These are phyloP conservation scores for Larimichthys polyactis DNA, from an alignment of 2,113 vertebrate species.

Conservation along the genomic window DNA sequence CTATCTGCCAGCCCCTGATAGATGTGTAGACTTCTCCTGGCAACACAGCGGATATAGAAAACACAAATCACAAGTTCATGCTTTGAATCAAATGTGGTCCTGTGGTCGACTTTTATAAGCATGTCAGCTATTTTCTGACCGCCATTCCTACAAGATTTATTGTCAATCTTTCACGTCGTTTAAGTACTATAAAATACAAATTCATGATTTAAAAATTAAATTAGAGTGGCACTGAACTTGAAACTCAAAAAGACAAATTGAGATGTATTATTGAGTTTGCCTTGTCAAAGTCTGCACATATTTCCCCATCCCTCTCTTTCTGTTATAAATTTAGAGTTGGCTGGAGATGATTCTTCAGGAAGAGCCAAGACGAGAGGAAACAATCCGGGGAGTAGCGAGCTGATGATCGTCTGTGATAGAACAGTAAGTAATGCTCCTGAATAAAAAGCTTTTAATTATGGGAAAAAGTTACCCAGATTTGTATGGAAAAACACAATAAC, in stretches of 20 bases:
- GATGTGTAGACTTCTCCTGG: conserved; percentile 49
- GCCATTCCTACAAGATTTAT: background rate
- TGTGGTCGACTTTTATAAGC: conserved; percentile 3
- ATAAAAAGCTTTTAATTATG: background rate
- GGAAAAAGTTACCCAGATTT: background rate
- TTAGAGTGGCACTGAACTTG: background rate
- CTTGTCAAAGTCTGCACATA: background rate
- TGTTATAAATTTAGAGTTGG: conserved; percentile 24
- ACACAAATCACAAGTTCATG: conserved; percentile 37
- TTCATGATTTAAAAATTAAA: background rate
- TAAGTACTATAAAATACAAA: background rate
- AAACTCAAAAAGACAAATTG: background rate
- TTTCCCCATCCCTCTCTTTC: background rate
- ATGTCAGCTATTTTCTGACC: conserved; percentile 15
- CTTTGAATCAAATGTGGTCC: conserved; percentile 16
- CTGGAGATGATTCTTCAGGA: conserved; percentile 7
- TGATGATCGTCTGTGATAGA: conserved; percentile 40
- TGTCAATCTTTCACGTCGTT: background rate
- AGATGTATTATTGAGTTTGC: background rate
- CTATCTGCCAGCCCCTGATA: conserved; percentile 62
- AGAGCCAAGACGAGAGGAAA: conserved; percentile 29
- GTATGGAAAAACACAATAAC: background rate
- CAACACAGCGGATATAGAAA: conserved; percentile 32
- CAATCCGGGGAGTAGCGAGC: background rate
- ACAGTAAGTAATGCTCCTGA: background rate